Evolutionary conservation across 92 coral and sea anemone genomes (phyloP).

Genomic region (Porites rus): DNA sequence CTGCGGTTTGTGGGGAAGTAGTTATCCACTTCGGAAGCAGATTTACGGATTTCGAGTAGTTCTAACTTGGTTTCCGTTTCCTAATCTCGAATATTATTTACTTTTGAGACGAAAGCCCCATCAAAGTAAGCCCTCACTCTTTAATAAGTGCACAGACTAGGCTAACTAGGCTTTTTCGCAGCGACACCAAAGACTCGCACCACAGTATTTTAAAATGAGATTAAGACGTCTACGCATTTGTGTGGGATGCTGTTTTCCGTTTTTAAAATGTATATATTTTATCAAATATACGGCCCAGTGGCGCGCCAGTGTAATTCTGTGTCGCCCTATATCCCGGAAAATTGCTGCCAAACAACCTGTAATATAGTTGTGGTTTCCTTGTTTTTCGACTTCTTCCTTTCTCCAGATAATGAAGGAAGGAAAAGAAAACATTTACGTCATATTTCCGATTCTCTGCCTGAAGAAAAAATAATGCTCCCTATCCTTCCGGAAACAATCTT

Average conservation of each 20-base stretch:
- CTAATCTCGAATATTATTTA: background rate
- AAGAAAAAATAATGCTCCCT: too few species aligned
- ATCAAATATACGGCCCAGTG: constrained; percentile 7
- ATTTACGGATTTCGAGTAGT: background rate
- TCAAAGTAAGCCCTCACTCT: background rate
- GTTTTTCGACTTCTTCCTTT: too few species aligned
- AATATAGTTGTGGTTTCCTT: constrained; percentile 4
- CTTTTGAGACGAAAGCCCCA: background rate
- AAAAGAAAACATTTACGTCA: background rate
- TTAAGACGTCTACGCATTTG: background rate
- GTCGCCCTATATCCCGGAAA: constrained; percentile 32
- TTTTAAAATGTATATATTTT: background rate
- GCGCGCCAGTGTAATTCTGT: background rate
- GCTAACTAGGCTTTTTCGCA: background rate
- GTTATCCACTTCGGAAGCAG: constrained; percentile 17
- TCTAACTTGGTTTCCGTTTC: background rate
- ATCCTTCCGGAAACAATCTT: too few species aligned
- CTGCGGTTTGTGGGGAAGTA: background rate
- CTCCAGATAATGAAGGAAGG: too few species aligned
- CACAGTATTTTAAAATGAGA: background rate
- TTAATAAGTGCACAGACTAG: too few species aligned
- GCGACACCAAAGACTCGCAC: background rate
- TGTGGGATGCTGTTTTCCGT: background rate
- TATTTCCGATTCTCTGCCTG: background rate
- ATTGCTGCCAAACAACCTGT: background rate